Evolutionary conservation across 1,140 invertebrate genomes (phyloP), one percentile per base, ranked within the genome.

Genomic region (Drosophila kurseongensis): DNA sequence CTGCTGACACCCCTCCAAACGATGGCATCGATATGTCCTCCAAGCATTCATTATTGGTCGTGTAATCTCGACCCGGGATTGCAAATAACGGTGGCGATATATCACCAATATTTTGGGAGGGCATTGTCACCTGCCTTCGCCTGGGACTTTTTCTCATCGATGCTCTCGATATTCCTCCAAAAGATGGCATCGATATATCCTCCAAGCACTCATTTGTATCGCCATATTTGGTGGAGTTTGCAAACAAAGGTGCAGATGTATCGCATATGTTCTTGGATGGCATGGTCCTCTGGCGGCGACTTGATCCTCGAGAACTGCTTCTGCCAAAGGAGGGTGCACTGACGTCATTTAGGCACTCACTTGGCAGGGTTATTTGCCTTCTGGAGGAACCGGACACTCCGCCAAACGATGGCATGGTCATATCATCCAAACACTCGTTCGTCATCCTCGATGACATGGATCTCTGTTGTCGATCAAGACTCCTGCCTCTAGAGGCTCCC

Each of bases 11-110:
- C 6, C 7, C 51, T 5, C 23, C 42, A 9, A 58, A 61, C 3
- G 72, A 60, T 1, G 75, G 75, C 74, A 77, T 69, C 0, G 58
- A 58, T 5, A 69, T 40, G 3, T 77, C 51, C 0, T 78, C 48
- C 2, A 78, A 8, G 2, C 16, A 61, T 41, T 78, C 77, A 5
- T 47, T 56, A 5, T 47, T 56, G 8, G 42, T 18, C 12, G 27
- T 38, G 41, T 61, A 5, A 12, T 7, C 18, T n/a, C 12, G 45
- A 35, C 41, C 9, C 41, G 41, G 16, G 14, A 8, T 44, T 9
- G 44, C 44, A 5, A 45, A 45, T 13, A 18, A 45, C 1, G 44
- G 44, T 23, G 44, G 16, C 18, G 44, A 45, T 5, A 45, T 45
- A 5, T 23, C 44, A 6, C 44, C 10, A 2, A 45, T 45, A 23